A percentile compares a stretch with the other conserved stretches of the same genome.
Conservation (phyloP, 2,113 vertebrate species). For the Platanista minor region DNA sequence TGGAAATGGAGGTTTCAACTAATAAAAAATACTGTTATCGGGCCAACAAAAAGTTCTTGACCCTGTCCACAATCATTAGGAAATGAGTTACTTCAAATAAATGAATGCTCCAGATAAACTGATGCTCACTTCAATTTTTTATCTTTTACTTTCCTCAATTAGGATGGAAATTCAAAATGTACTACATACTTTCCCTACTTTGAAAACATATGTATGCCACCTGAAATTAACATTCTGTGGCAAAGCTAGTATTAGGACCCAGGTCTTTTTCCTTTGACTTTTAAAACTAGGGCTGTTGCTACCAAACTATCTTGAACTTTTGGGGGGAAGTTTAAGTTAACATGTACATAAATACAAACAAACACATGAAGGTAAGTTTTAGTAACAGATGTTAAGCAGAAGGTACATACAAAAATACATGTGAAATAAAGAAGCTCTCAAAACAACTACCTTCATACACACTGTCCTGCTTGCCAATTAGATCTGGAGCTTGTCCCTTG, state of each 20-base stretch:
- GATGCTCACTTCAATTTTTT: not conserved
- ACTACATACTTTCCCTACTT: not conserved
- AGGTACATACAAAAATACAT: constrained; percentile 48
- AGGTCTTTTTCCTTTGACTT: constrained; percentile 12
- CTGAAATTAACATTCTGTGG: constrained; percentile 7
- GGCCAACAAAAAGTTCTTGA: not conserved
- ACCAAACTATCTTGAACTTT: constrained; percentile 15
- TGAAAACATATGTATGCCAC: not conserved
- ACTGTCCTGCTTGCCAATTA: constrained; percentile 98
- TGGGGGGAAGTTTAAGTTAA: constrained; percentile 3
- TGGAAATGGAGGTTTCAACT: not conserved
- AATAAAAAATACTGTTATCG: not conserved
- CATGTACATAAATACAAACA: constrained; percentile 47
- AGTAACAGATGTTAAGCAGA: constrained; percentile 65
- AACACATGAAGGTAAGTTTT: constrained; percentile 38
- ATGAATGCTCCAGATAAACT: not conserved
- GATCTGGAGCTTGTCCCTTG: constrained; percentile 96
- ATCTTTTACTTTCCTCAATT: constrained; percentile 2
- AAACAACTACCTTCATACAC: constrained; percentile 94
- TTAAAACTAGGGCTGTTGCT: not conserved
- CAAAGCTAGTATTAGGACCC: not conserved
- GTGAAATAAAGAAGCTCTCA: constrained; percentile 62
- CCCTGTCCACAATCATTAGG: not conserved
- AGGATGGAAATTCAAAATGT: constrained; percentile 24
- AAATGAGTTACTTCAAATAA: not conserved